phyloP scores from a whole-genome alignment of 2,797 vertebrate species.

The Schizothorax lantsangensis region DNA sequence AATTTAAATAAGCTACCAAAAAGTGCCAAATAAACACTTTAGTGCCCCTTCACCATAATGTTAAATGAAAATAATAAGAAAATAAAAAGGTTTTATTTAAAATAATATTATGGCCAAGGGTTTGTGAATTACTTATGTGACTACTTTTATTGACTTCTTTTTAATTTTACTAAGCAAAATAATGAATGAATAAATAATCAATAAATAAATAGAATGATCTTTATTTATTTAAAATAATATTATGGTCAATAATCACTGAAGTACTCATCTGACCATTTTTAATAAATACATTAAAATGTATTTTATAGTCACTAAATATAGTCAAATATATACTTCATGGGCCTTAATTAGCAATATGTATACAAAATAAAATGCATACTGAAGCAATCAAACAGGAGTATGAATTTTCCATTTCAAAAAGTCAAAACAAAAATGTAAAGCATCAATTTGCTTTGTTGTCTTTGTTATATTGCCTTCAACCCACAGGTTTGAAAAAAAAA shows the following conservation, averaged over 20 bases:
- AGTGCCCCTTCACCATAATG: too few species aligned
- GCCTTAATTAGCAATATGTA: not conserved
- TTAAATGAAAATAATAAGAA: not conserved
- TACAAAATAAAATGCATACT: not conserved
- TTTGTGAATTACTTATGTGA: not conserved
- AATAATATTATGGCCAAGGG: not conserved
- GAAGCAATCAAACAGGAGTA: not conserved
- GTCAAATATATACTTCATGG: not conserved
- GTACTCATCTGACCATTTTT: not conserved
- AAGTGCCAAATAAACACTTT: not conserved
- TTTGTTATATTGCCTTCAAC: not conserved
- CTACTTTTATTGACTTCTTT: not conserved
- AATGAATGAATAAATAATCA: not conserved
- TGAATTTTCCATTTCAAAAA: constrained; percentile 8
- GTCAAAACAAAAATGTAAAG: not conserved
- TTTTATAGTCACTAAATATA: not conserved
- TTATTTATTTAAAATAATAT: not conserved
- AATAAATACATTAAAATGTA: not conserved
- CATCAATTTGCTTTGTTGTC: not conserved
- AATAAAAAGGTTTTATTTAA: not conserved
- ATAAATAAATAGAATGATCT: not conserved
- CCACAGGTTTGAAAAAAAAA: constrained; percentile 45
- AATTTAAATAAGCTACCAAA: not conserved
- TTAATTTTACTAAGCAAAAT: not conserved
- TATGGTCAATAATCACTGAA: not conserved